Conservation (phyloP, 2,797 vertebrate species). For the Eupleurogrammus muticus region DNA sequence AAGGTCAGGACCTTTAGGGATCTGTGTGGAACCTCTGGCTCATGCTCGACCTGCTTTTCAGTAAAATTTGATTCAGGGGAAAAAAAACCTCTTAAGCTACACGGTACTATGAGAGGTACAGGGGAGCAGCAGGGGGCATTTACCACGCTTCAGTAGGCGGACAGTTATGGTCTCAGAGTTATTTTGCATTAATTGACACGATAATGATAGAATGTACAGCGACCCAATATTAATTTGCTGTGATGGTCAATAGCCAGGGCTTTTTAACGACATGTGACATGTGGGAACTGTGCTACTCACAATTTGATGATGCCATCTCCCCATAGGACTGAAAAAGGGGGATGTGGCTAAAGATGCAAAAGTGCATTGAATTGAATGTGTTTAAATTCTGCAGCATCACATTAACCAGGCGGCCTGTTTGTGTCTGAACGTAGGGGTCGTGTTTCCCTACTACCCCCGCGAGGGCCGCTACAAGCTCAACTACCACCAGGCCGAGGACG, state of each 20-base stretch:
- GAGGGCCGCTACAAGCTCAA: constrained; percentile 94
- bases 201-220: too few species aligned
- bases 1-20: constrained; percentile 84
- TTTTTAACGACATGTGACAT: too few species aligned
- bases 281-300: too few species aligned
- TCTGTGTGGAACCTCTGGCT: background rate
- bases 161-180: too few species aligned
- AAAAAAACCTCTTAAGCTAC: too few species aligned
- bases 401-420: constrained; percentile 11
- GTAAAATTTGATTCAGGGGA: background rate
- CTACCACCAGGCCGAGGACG: constrained; percentile 89
- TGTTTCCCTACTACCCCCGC: constrained; percentile 94
- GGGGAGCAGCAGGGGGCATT: too few species aligned
- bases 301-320: background rate
- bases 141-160: too few species aligned
- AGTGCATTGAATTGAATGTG: background rate
- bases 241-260: too few species aligned
- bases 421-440: constrained; percentile 86
- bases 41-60: background rate
- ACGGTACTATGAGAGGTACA: too few species aligned
- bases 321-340: background rate
- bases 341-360: too few species aligned
- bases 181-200: too few species aligned
- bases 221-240: too few species aligned
- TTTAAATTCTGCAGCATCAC: background rate